These are phyloP conservation scores for Megalonaias nervosa DNA, from an alignment of 1,140 invertebrate genomes.

Conservation along the genomic window DNA sequence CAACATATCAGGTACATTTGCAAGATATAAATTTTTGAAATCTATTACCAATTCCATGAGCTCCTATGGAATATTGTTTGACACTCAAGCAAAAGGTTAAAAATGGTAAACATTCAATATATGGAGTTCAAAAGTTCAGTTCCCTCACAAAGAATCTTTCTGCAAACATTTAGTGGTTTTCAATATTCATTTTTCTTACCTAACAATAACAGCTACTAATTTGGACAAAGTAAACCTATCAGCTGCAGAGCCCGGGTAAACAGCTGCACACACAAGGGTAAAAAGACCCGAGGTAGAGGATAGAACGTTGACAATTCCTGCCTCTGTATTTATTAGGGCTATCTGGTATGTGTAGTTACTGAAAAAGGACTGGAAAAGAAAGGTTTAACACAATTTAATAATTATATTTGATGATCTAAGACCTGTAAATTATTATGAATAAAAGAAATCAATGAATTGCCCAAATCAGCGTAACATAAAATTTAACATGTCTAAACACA, in stretches of 20 bases:
- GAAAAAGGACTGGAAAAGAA: conserved; percentile 82
- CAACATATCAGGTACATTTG: no score
- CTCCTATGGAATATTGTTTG: no score
- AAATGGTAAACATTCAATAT: no score
- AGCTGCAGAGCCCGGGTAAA: conserved; percentile 83
- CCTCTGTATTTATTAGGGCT: conserved; percentile 82
- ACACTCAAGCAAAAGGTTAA: no score
- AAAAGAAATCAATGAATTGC: not conserved
- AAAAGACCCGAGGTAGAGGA: conserved; percentile 89
- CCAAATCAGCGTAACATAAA: not conserved
- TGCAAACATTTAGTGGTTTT: no score
- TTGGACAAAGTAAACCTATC: conserved; percentile 88
- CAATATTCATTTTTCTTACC: conserved; percentile 51
- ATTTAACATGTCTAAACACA: not conserved
- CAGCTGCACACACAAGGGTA: conserved; percentile 84
- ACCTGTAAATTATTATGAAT: not conserved
- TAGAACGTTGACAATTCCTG: conserved; percentile 84
- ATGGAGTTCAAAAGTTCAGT: no score
- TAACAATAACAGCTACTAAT: conserved; percentile 81
- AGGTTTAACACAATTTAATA: conserved; percentile 2
- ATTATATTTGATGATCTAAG: not conserved
- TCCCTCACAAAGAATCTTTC: no score
- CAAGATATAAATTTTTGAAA: no score
- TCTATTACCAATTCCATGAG: no score
- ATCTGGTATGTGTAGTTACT: conserved; percentile 88